Evolutionary conservation across 2,797 vertebrate genomes (phyloP), one percentile per base, ranked within the genome.

Genomic region (Epinephelus awoara): DNA sequence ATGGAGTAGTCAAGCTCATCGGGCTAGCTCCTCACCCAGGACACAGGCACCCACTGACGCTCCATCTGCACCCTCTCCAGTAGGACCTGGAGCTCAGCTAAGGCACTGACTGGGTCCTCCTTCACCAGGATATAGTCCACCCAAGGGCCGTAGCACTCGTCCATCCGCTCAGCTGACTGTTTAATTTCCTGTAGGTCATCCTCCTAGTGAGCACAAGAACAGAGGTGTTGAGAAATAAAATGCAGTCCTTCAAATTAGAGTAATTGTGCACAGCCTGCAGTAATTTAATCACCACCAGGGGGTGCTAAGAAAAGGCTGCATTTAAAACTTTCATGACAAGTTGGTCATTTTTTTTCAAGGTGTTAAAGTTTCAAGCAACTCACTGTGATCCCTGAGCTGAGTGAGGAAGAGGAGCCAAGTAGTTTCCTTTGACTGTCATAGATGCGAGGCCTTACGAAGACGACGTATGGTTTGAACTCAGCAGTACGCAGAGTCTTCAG

Each of bases 401-500:
- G 95, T 9, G 96, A 96, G 44, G 91, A 94, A 11, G 94, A 91
- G 6, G 90, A 91, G 0, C 92, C 93, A 2, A 89, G 87, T 1
- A 42, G 83, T 62, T 88, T 94, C 63, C 54, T 77, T 57, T 83
- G 85, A 76, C 91, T 91, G 27, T 97, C 96, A 10, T 85, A 86
- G 76, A 97, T 73, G 4, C 83, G 94, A 68, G 97, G 97, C 88
- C 95, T 97, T 77, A 98, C 96, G 75, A 97, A 97, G 81, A 99
- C 91, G 77, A 99, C 80, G 0, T 95, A 98, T 2, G 98, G 97
- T 84, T 97, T 98, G 88, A 99, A 98, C 79, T 97, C 97, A 0
- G 96, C 82, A 1, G 94, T 97, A 50, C 97, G 95, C 29, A 99
- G 88, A 54, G 94, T 96, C 88, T 95, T 97, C 68, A 99, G 73